phyloP scores from a whole-genome alignment of 2,888 invertebrate genomes.

The Peribatodes rhomboidaria region DNA sequence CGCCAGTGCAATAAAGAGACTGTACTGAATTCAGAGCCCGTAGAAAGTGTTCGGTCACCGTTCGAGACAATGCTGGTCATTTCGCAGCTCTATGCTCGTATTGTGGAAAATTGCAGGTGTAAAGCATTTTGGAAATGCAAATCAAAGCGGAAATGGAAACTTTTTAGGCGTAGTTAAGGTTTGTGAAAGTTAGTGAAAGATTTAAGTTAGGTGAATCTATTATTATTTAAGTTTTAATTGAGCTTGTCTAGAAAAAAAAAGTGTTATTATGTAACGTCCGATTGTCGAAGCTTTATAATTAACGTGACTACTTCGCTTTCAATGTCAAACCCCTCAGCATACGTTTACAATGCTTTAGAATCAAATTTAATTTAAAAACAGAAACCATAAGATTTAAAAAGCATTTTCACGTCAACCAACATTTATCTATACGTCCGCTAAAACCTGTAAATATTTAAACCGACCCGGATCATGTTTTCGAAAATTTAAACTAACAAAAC shows the following conservation, averaged over 20 bases:
- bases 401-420: slow-evolving; percentile 8
- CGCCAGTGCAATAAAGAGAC: slow-evolving; percentile 47
- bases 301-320: too few species aligned
- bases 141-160: neutral
- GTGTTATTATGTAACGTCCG: too few species aligned
- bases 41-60: slow-evolving; percentile 38
- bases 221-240: too few species aligned
- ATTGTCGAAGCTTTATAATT: too few species aligned
- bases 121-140: neutral
- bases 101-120: slow-evolving; percentile 12
- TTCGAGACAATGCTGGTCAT: slow-evolving; percentile 47
- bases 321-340: too few species aligned
- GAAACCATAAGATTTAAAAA: slow-evolving; percentile 11
- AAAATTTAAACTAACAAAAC: slow-evolving; percentile 30
- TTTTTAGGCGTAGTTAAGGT: neutral
- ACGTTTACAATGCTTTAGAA: too few species aligned
- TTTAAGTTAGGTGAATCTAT: too few species aligned
- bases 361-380: slow-evolving; percentile 8
- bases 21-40: slow-evolving; percentile 45
- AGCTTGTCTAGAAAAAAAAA: too few species aligned
- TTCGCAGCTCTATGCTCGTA: slow-evolving; percentile 40
- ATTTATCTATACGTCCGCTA: slow-evolving; percentile 3
- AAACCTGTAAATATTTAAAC: slow-evolving; percentile 20
- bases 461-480: slow-evolving; percentile 20
- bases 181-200: neutral